A percentile compares a stretch with the other conserved stretches of the same genome.
Evolutionary conservation across 2,888 invertebrate species (phyloP).

Genomic region (Leptopterna dolabrata): DNA sequence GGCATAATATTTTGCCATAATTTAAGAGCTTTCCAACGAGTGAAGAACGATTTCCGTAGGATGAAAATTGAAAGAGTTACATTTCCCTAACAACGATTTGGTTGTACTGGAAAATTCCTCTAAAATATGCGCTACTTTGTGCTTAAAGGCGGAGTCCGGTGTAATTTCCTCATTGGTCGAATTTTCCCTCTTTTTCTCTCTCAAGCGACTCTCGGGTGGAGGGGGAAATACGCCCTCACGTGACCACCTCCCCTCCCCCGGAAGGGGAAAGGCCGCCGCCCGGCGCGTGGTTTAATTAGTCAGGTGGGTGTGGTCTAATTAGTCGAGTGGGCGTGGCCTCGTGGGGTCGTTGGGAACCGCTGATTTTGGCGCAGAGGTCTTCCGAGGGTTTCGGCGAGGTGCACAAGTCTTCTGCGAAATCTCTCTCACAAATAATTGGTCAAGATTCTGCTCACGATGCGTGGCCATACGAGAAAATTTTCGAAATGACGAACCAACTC

Average conservation of each 20-base stretch:
- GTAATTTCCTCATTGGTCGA: conserved; percentile 48
- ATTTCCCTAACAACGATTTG: no score
- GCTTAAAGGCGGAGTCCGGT: conserved; percentile 49
- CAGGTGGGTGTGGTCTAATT: conserved; percentile 45
- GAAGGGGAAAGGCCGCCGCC: background rate
- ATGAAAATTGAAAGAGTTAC: no score
- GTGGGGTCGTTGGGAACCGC: conserved; percentile 18
- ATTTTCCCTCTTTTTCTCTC: conserved; percentile 24
- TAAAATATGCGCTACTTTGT: no score
- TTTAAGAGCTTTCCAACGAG: no score
- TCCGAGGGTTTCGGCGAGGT: background rate
- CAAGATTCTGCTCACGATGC: no score
- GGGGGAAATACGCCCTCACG: background rate
- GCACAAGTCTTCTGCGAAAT: no score
- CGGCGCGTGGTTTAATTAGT: conserved; percentile 43
- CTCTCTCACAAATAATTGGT: no score
- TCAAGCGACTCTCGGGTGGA: background rate
- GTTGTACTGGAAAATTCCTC: no score
- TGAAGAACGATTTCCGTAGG: no score
- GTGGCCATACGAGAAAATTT: no score
- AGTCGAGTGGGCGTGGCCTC: conserved; percentile 35
- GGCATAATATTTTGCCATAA: no score
- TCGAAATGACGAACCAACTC: no score
- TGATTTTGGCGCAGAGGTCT: conserved; percentile 28
- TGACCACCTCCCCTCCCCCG: background rate